Evolutionary conservation across 2,888 invertebrate species (phyloP).

Genomic region (Spialia ferax): DNA sequence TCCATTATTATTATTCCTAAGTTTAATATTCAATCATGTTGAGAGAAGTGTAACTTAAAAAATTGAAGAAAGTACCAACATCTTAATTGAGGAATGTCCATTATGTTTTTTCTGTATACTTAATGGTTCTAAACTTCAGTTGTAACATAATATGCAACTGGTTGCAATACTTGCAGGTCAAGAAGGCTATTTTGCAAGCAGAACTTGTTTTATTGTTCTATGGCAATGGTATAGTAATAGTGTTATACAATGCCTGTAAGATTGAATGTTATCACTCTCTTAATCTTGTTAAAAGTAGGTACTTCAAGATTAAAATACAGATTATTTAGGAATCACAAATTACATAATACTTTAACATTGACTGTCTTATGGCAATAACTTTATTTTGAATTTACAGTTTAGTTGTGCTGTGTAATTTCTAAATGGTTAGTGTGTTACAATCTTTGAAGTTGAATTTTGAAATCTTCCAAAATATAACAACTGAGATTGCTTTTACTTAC

Average conservation of each 20-base stretch:
- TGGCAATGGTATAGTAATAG: constrained; percentile 5
- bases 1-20: not conserved
- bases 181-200: not conserved
- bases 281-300: not conserved
- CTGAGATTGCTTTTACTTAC: not conserved
- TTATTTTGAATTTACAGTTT: not conserved
- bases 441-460: not conserved
- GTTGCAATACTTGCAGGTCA: no score
- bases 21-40: no score
- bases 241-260: not conserved
- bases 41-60: no score
- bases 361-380: not conserved
- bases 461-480: no score
- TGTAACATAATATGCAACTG: not conserved
- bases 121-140: not conserved
- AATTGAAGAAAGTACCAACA: no score
- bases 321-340: not conserved
- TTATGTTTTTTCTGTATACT: no score
- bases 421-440: not conserved
- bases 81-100: no score
- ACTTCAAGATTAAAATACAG: not conserved
- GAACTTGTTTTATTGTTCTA: constrained; percentile 7
- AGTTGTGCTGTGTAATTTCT: not conserved
- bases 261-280: not conserved
- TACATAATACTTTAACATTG: not conserved